A percentile compares a stretch with the other conserved stretches of the same genome.
Evolutionary conservation across 2,888 invertebrate species (phyloP).

Genomic region (Oligia strigilis): DNA sequence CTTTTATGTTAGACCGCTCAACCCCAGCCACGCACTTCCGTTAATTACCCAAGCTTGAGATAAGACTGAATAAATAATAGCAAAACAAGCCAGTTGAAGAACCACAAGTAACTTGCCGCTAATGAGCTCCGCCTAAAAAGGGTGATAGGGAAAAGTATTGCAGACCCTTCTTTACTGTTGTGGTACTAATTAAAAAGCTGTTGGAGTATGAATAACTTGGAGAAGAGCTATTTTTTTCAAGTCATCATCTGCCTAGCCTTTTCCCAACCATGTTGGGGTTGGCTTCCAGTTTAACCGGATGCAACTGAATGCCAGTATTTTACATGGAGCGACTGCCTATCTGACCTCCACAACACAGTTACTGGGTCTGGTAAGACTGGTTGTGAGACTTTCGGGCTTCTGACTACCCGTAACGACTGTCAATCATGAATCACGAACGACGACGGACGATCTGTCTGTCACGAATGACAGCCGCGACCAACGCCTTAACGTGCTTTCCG

Average conservation of each 20-base stretch:
- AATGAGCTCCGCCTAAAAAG: conserved; percentile 37
- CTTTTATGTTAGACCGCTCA: not conserved
- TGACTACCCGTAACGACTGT: too few species aligned
- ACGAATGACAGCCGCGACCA: too few species aligned
- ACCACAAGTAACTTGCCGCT: conserved; percentile 31
- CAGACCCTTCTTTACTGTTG: not conserved
- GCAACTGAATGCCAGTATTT: too few species aligned
- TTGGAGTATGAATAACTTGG: not conserved
- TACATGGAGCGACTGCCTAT: too few species aligned
- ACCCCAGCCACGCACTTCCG: not conserved
- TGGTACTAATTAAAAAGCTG: conserved; percentile 2
- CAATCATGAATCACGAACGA: too few species aligned
- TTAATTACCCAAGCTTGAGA: conserved; percentile 18
- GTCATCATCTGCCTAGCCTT: not conserved
- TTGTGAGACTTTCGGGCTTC: too few species aligned
- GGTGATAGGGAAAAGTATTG: conserved; percentile 11
- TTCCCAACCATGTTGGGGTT: too few species aligned
- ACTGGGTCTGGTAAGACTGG: too few species aligned
- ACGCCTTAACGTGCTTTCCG: too few species aligned
- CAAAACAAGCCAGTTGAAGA: conserved; percentile 31
- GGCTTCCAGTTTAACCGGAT: too few species aligned
- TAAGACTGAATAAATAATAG: conserved; percentile 44
- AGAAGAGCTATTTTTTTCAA: not conserved
- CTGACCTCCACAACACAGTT: too few species aligned
- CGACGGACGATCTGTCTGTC: too few species aligned